phyloP scores from a whole-genome alignment of 30 jellyfish, hydroid and myxozoan genomes.

The Turritopsis dohrnii region DNA sequence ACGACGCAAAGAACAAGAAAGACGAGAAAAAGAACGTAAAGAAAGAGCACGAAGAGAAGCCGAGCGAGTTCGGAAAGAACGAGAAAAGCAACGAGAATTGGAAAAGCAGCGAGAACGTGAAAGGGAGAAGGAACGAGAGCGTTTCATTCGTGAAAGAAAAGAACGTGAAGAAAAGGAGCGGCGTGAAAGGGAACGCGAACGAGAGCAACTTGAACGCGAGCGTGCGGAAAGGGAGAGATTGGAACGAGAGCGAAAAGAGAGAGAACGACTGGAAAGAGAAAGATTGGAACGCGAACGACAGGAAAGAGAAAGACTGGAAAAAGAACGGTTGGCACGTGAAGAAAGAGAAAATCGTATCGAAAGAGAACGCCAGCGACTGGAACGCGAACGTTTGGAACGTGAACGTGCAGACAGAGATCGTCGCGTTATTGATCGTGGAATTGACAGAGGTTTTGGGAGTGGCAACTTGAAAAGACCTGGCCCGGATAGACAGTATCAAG shows the following conservation, averaged over 20 bases:
- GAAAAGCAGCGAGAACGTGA: slow-evolving; percentile 70
- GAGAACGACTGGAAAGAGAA: slow-evolving; percentile 78
- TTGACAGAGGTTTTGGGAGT: slow-evolving; percentile 23
- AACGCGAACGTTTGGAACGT: slow-evolving; percentile 80
- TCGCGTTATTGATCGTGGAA: slow-evolving; percentile 39
- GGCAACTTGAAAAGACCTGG: slow-evolving; percentile 43
- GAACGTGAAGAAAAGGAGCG: slow-evolving; percentile 81
- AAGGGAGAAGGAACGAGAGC: slow-evolving; percentile 77
- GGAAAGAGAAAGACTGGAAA: slow-evolving; percentile 80
- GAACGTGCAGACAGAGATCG: slow-evolving; percentile 55
- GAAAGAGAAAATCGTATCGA: slow-evolving; percentile 70
- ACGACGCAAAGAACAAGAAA: slow-evolving; percentile 77
- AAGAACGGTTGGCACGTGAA: slow-evolving; percentile 69
- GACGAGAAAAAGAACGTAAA: slow-evolving; percentile 80
- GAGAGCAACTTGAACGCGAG: slow-evolving; percentile 80
- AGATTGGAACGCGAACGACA: slow-evolving; percentile 78
- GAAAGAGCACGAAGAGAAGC: slow-evolving; percentile 89
- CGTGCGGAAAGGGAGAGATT: slow-evolving; percentile 68
- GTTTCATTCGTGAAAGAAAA: slow-evolving; percentile 64
- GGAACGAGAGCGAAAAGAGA: slow-evolving; percentile 71
- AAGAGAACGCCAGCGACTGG: slow-evolving; percentile 81
- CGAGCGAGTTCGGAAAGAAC: slow-evolving; percentile 68
- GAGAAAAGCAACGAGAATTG: slow-evolving; percentile 68
- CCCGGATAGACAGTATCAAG: slow-evolving; percentile 40
- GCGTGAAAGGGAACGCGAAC: slow-evolving; percentile 64